Evolutionary conservation across 1,140 invertebrate genomes (phyloP).

Genomic region (Monochamus saltuarius): DNA sequence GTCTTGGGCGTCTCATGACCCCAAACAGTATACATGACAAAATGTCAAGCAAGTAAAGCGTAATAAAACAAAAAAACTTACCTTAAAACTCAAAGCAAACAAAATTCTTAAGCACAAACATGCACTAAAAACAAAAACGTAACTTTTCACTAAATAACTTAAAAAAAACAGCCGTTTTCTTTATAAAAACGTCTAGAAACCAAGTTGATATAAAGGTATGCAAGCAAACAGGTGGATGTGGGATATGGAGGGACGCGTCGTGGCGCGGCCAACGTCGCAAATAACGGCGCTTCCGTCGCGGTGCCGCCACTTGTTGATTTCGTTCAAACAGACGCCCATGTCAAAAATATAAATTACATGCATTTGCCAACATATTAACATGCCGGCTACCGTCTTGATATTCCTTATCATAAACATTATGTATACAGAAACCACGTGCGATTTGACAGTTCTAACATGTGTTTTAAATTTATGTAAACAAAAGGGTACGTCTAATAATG

Average conservation of each 20-base stretch:
- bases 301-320: constrained; percentile 27
- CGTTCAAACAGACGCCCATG: constrained; percentile 15
- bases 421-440: constrained; percentile 18
- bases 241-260: constrained; percentile 33
- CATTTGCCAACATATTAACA: neutral
- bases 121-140: constrained; percentile 15
- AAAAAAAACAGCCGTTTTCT: constrained; percentile 23
- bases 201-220: constrained; percentile 22
- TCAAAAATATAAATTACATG: neutral
- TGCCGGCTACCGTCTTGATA: neutral
- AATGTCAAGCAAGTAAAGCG: constrained; percentile 24
- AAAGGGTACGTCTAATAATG: neutral
- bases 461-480: constrained; percentile 29
- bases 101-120: constrained; percentile 14
- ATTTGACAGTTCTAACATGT: constrained; percentile 27
- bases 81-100: constrained; percentile 16
- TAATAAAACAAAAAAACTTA: constrained; percentile 31
- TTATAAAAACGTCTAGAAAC: constrained; percentile 16
- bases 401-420: neutral
- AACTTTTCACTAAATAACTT: constrained; percentile 18
- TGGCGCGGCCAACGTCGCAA: constrained; percentile 49
- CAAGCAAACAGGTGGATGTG: constrained; percentile 44
- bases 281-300: constrained; percentile 49
- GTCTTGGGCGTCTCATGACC: constrained; percentile 37
- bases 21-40: constrained; percentile 13